Evolutionary conservation across 2,888 invertebrate genomes (phyloP), one percentile per base, ranked within the genome.

Genomic region (Sphinx pinastri): DNA sequence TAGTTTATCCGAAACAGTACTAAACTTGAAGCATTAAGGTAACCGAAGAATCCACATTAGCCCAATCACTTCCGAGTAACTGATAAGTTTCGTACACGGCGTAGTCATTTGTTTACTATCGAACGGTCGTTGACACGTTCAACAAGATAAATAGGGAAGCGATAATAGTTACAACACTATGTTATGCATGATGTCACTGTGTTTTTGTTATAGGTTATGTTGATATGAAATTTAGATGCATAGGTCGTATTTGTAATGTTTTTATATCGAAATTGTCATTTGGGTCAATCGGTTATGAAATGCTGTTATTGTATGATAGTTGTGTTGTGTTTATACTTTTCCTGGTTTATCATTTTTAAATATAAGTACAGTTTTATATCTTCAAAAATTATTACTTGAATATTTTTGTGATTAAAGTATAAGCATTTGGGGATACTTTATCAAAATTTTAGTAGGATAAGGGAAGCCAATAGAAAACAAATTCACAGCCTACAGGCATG

Each of bases 41-140:
- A 38, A 38, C 8, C 38, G 38, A 52, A 31, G 31, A 10, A 54
- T 57, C 58, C 7, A 72, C 69, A 68, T 72, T 70, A 74, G 74
- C 76, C 76, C 73, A 73, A 73, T 77, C 71, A 71, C 72, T 77
- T 79, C 77, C 73, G 74, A 75, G 75, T 77, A 72, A 76, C 69
- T 74, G 78, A 81, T 82, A 80, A 81, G 72, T 73, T 73, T 69
- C 49, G 68, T 68, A 51, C 71, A 75, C 74, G 69, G 31, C 74
- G 75, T 71, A 75, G 79, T 76, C 75, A 76, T 76, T 77, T 71
- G 71, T 71, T 60, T 72, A 68, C 71, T 80, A 81, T 78, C 75
- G 45, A 66, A 69, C 74, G 76, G 79, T 81, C 79, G 73, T 73
- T 77, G 80, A 84, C 82, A 52, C 60, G 63, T 63, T 63, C 60